Base-by-base conservation (phyloP, 1,140 invertebrate species). In the Procambarus virginalis region DNA sequence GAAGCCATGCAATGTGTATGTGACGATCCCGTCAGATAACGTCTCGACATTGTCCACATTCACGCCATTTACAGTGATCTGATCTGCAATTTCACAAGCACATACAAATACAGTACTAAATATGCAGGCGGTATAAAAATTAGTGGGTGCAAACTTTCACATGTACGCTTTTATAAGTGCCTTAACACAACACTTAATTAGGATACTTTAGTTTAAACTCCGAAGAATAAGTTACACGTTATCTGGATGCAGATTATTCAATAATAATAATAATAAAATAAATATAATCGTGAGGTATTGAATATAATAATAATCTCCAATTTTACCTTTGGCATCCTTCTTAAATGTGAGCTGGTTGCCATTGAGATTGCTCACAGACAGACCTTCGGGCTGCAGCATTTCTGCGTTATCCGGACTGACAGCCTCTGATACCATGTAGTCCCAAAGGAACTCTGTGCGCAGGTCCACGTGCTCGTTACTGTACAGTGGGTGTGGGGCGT, bases 291-390 rank as follows among this genome's bases (percentile, higher is more conserved):
- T n/a, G 4, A 20, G 0, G 2, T 2, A 20, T 17, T 2, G 20
- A 68, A 12, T 17, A 5, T 68, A 17, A 68, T 5, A 20, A 20
- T n/a, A 1, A 1, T 34, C 17, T 4, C 14, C 5, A 68, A 5
- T 55, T 60, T 85, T 34, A 85, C 84, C 84, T 14, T 77, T n/a
- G 22, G 12, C 73, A 45, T 85, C 73, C 22, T 85, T 85, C 73
- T 48, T 76, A 34, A 85, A 85, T 20, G 70, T 85, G 14, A 85
- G 64, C 34, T 20, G 10, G 10, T 85, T 85, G 10, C 84, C 84
- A 75, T 76, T 76, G 8, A 85, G 75, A 22, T 85, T 85, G 46
- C 46, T 75, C 5, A 85, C 73, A 51, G 73, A 17, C 2, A 85
- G 75, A 46, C 84, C 84, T 2, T 85, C 70, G 12, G 68, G 49